A percentile compares a stretch with the other conserved stretches of the same genome.
Evolutionary conservation across 2,797 vertebrate genomes (phyloP).

Genomic region (Mus minutoides): DNA sequence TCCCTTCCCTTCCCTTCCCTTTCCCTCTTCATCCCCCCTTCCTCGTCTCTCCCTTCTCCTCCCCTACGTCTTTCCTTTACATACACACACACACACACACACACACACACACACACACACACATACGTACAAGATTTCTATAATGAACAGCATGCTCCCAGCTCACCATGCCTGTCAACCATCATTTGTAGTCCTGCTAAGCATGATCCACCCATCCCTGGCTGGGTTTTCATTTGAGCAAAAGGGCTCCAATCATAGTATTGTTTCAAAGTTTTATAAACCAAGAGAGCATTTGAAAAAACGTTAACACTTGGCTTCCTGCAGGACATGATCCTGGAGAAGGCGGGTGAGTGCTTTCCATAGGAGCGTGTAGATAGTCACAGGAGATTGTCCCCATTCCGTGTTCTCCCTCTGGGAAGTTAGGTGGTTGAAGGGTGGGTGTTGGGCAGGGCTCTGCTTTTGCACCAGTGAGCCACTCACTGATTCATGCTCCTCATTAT

Average conservation of each 20-base stretch:
- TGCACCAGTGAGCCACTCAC: background rate
- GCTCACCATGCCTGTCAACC: background rate
- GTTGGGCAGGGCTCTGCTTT: background rate
- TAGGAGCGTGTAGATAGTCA: background rate
- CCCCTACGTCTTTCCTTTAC: background rate
- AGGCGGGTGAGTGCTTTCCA: background rate
- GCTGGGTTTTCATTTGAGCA: background rate
- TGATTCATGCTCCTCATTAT: background rate
- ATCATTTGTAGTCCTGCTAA: background rate
- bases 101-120: background rate
- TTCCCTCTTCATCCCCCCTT: too few relatives aligned
- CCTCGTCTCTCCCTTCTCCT: too few relatives aligned
- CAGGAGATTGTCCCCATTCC: background rate
- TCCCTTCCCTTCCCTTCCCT: too few relatives aligned
- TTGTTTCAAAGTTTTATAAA: conserved; percentile 6
- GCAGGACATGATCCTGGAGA: background rate
- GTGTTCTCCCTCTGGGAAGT: background rate
- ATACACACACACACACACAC: background rate
- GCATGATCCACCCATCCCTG: background rate
- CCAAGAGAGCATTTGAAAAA: background rate
- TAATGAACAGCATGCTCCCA: background rate
- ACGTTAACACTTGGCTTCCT: background rate
- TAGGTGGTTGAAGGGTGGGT: background rate
- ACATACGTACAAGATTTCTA: background rate
- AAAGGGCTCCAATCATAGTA: background rate